These are phyloP conservation scores for Acanthis flammea DNA, from an alignment of 2,797 vertebrate genomes.

Conservation along the genomic window DNA sequence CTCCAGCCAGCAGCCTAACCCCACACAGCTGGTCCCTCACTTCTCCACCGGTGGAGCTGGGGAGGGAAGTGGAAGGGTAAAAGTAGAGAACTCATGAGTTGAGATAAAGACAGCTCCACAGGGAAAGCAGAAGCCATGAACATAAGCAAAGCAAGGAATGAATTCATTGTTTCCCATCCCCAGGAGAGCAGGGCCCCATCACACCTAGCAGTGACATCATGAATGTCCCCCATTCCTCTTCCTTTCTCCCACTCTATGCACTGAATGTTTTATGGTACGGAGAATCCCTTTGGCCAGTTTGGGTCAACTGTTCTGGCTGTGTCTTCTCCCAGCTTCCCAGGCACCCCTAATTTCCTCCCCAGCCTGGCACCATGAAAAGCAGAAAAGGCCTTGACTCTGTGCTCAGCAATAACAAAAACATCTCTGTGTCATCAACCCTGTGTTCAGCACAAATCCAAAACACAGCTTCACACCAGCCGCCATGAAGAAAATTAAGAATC, in stretches of 20 bases:
- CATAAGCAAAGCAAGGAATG: not conserved
- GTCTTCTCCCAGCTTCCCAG: not conserved
- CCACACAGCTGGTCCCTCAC: not conserved
- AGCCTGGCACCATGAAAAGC: accelerated
- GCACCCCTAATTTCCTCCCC: not conserved
- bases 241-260: not conserved
- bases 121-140: accelerated
- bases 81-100: accelerated
- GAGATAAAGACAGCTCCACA: not conserved
- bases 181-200: not conserved
- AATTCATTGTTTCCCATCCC: not conserved
- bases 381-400: not conserved
- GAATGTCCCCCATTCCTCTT: not conserved
- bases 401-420: not conserved
- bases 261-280: not conserved
- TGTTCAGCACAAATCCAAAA: not conserved
- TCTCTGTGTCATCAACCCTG: not conserved
- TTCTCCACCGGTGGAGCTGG: too few relatives aligned
- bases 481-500: not conserved
- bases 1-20: not conserved
- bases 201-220: accelerated
- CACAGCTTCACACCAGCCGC: not conserved
- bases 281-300: not conserved
- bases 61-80: not conserved
- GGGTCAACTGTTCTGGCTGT: not conserved